These are phyloP conservation scores for Rhagium mordax DNA, from an alignment of 2,888 invertebrate species.

Conservation along the genomic window DNA sequence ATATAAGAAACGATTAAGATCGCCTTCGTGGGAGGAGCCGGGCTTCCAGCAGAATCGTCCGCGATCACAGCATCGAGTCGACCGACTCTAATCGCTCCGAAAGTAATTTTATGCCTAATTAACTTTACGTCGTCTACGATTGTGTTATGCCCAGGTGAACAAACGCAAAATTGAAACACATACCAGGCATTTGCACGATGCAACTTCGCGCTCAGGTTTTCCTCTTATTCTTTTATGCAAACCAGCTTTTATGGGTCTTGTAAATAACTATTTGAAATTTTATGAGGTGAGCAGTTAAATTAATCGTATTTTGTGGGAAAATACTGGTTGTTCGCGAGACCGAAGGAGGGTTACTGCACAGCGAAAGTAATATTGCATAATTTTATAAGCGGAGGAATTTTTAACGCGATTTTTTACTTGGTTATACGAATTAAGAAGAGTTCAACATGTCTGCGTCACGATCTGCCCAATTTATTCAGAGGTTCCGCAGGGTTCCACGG, in stretches of 20 bases:
- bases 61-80: slow-evolving; percentile 10
- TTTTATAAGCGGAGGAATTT: too few species aligned
- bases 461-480: too few species aligned
- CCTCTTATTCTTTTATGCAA: not conserved
- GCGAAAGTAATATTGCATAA: not conserved
- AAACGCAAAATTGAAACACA: slow-evolving; percentile 20
- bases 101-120: slow-evolving; percentile 56
- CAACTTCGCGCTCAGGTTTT: not conserved
- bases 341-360: not conserved
- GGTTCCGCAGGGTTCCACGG: too few species aligned
- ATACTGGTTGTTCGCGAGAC: not conserved
- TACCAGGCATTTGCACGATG: not conserved
- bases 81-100: slow-evolving; percentile 40
- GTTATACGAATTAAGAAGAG: too few species aligned
- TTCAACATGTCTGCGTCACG: too few species aligned
- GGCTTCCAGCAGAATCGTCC: not conserved
- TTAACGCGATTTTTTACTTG: too few species aligned
- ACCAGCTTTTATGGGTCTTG: not conserved
- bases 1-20: slow-evolving; percentile 53
- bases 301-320: not conserved
- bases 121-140: slow-evolving; percentile 51
- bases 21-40: slow-evolving; percentile 17
- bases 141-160: slow-evolving; percentile 42
- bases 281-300: not conserved
- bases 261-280: slow-evolving; percentile 3